These are phyloP conservation scores for Acomys russatus DNA, from an alignment of 2,797 vertebrate species.

Conservation along the genomic window DNA sequence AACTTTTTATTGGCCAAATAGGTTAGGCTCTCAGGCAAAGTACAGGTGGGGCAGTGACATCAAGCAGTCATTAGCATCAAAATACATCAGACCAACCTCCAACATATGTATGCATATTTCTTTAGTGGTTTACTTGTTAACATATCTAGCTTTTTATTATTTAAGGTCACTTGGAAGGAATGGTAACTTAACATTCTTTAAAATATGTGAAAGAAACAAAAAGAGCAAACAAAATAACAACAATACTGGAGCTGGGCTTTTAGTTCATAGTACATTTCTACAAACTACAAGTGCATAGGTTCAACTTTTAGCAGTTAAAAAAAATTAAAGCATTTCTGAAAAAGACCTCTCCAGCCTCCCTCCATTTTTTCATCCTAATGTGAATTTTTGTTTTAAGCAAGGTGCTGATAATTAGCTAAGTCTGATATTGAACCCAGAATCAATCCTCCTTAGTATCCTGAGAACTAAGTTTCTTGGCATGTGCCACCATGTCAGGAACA, in stretches of 20 bases:
- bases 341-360: background rate
- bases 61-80: too few species aligned
- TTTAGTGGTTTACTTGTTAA: too few species aligned
- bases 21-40: too few species aligned
- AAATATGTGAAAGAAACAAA: background rate
- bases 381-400: background rate
- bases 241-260: background rate
- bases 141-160: background rate
- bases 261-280: background rate
- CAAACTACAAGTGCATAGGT: background rate
- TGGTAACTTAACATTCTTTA: background rate
- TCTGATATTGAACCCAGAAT: background rate
- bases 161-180: background rate
- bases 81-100: too few species aligned
- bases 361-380: background rate
- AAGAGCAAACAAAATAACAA: background rate
- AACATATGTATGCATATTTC: too few species aligned
- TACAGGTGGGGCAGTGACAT: too few species aligned
- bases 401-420: background rate
- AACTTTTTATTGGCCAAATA: too few species aligned
- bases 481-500: background rate
- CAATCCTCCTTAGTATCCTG: background rate
- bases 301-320: background rate
- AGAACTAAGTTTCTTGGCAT: background rate
- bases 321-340: background rate